Base-by-base conservation (phyloP, 2,888 invertebrate genomes). In the Hedychridium roseum region DNA sequence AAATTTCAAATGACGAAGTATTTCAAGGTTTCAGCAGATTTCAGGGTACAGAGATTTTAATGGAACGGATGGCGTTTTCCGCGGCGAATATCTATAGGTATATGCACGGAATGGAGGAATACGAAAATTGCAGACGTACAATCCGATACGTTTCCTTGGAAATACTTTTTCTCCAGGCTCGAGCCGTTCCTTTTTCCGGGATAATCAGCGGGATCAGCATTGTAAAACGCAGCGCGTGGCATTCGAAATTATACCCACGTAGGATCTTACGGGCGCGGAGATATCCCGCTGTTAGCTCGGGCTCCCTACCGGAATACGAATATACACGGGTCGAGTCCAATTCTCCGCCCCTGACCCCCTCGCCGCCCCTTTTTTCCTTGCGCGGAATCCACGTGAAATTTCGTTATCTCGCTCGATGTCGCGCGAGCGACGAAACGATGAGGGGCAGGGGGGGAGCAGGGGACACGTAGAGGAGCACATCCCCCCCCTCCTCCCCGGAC, bases 361-460 rank as follows among this genome's bases (percentile, higher is more conserved):
- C n/a, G n/a, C n/a, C n/a, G n/a, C n/a, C 39, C 28, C 52, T 57
- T 52, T 62, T 57, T 60, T 49, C 43, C n/a, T n/a, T n/a, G n/a
- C 40, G 32, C 21, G 48, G 37, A 32, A 43, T 51, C 53, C 36
- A 50, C 26, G 50, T 52, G 45, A 64, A 64, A 64, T 47, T 50
- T 64, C 35, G 60, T 64, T 64, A 64, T 64, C 63, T 63, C 54
- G 64, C 58, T 56, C 55, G 54, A 50, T 57, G 60, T 55, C 55
- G 54, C 54, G 50, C 53, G 46, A 52, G 51, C 28, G 52, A 50
- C 41, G 50, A 32, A 37, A 38, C 44, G 44, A 44, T 37, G 44
- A 48, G 50, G 35, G 21, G 15, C 2, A 11, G 26, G 20, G 40
- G 30, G 30, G 20, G 30, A 40, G 30, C 27, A 20, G 7, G 17